A percentile compares a stretch with the other conserved stretches of the same genome.
Evolutionary conservation across 2,888 invertebrate genomes (phyloP).

Genomic region (Cosmopolites sordidus): DNA sequence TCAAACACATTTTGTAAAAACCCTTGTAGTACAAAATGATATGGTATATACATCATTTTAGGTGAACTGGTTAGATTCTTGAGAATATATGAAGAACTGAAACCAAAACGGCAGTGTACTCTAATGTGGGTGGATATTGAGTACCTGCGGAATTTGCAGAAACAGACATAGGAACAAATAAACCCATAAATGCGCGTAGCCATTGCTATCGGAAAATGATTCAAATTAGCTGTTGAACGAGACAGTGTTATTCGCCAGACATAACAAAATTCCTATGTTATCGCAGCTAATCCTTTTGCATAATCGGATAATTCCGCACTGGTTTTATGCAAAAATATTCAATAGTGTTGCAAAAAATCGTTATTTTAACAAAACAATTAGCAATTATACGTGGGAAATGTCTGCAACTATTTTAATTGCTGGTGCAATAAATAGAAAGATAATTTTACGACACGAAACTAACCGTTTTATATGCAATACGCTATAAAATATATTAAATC

Average conservation of each 20-base stretch:
- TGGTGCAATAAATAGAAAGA: conserved; percentile 17
- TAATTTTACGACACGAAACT: conserved; percentile 19
- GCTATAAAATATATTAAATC: conserved; percentile 3
- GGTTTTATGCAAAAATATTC: conserved; percentile 11
- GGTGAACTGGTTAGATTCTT: background rate
- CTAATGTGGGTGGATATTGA: background rate
- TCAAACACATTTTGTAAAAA: no score
- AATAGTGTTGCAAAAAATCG: conserved; percentile 13
- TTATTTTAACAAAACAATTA: conserved; percentile 16
- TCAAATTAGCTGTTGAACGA: background rate
- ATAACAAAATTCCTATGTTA: conserved; percentile 4
- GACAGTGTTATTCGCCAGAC: background rate
- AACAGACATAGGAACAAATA: background rate
- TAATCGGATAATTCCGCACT: background rate
- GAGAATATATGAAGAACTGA: background rate
- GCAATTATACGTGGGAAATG: conserved; percentile 25
- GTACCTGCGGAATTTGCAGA: background rate
- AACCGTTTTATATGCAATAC: conserved; percentile 11
- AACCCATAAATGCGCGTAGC: background rate
- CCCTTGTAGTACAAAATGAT: no score
- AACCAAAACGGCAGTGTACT: background rate
- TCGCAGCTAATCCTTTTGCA: background rate
- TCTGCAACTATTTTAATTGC: conserved; percentile 26
- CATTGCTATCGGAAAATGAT: background rate
- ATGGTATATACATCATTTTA: background rate